A percentile compares a stretch with the other conserved stretches of the same genome.
phyloP scores from a whole-genome alignment of 1,140 invertebrate genomes.

The Anoplophora glabripennis region DNA sequence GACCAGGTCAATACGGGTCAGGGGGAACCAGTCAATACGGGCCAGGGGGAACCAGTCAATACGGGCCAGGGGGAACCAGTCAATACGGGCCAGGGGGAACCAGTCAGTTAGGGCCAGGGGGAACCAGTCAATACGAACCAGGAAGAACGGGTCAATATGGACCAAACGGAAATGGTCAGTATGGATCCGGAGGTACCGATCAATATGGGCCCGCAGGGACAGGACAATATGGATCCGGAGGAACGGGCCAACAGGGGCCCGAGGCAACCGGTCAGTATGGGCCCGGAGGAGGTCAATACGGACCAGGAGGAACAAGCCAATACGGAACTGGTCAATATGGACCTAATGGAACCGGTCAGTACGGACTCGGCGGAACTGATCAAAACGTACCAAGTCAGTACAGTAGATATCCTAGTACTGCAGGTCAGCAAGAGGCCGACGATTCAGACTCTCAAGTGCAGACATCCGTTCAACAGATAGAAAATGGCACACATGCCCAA shows the following conservation, averaged over 20 bases:
- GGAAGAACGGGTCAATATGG: conserved; percentile 21
- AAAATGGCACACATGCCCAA: conserved; percentile 68
- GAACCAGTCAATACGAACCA: conserved; percentile 15
- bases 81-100: conserved; percentile 19
- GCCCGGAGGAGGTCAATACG: conserved; percentile 11
- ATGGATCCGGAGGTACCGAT: background rate
- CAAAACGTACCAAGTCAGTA: conserved; percentile 10
- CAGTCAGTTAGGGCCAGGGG: background rate
- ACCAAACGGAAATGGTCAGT: conserved; percentile 9
- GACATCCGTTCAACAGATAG: conserved; percentile 63
- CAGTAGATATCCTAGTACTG: background rate
- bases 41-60: background rate
- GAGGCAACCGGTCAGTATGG: background rate
- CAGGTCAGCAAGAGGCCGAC: conserved; percentile 48
- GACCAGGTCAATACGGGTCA: background rate
- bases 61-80: conserved; percentile 16
- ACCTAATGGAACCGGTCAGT: conserved; percentile 4
- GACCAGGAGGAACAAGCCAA: background rate
- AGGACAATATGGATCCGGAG: conserved; percentile 7
- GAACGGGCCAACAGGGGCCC: conserved; percentile 17
- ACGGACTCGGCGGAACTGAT: conserved; percentile 6
- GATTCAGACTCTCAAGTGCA: conserved; percentile 72
- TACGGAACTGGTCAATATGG: background rate
- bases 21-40: background rate
- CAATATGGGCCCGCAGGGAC: conserved; percentile 5